phyloP scores from a whole-genome alignment of 2,888 invertebrate genomes.

The Hydrotaea cyrtoneurina region DNA sequence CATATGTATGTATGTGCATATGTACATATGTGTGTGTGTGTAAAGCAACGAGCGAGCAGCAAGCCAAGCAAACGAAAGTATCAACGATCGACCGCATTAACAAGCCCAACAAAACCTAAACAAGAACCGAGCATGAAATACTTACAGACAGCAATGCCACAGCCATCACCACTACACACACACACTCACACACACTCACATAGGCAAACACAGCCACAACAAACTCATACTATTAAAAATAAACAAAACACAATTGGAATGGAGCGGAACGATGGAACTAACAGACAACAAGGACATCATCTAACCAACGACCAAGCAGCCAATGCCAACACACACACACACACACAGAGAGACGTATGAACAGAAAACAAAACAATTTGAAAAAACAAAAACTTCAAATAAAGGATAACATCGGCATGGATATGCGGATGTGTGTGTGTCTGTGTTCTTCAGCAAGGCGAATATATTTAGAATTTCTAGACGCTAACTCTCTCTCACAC shows the following conservation, averaged over 20 bases:
- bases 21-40: too few relatives aligned
- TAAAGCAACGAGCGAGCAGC: not conserved
- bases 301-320: constrained; percentile 14
- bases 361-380: constrained; percentile 19
- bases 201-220: not conserved
- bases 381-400: constrained; percentile 44
- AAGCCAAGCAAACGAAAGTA: constrained; percentile 18
- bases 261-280: constrained; percentile 14
- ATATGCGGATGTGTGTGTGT: constrained; percentile 23
- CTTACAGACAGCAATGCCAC: constrained; percentile 15
- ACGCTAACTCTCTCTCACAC: constrained; percentile 27
- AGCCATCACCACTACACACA: not conserved
- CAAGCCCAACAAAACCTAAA: constrained; percentile 58
- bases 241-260: constrained; percentile 22
- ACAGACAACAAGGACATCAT: constrained; percentile 29
- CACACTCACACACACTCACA: too few relatives aligned
- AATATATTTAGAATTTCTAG: constrained; percentile 30
- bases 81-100: constrained; percentile 62
- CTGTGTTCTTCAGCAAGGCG: constrained; percentile 1
- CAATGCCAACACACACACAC: constrained; percentile 23
- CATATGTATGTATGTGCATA: too few relatives aligned
- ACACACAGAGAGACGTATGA: not conserved
- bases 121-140: constrained; percentile 43
- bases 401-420: constrained; percentile 45
- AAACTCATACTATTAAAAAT: constrained; percentile 20